Evolutionary conservation across 2,797 vertebrate species (phyloP).

Genomic region (Squalus acanthias): DNA sequence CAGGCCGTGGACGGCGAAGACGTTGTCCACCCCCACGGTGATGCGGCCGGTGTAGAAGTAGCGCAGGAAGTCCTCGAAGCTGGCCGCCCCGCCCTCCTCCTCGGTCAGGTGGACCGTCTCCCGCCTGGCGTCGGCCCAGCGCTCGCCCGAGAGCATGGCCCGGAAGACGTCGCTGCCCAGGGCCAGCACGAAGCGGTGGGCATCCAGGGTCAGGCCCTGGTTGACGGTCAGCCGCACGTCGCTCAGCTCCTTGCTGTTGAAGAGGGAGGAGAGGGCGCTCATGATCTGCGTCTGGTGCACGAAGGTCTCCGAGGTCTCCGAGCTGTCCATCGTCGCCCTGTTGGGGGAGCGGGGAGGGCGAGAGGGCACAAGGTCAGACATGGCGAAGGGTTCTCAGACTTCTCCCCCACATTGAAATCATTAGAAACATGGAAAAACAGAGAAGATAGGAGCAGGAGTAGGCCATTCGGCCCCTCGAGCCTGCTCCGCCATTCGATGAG

Average conservation of each 20-base stretch:
- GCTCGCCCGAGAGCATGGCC: constrained; percentile 27
- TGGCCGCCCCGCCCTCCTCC: constrained; percentile 9
- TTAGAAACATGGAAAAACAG: too few species aligned
- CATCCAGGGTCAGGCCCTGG: not conserved
- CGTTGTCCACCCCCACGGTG: not conserved
- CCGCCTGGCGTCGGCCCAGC: constrained; percentile 27
- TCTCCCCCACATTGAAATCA: too few species aligned
- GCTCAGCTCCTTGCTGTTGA: constrained; percentile 26
- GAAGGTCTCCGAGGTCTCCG: not conserved
- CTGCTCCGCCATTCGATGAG: too few species aligned
- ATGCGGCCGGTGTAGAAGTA: constrained; percentile 38
- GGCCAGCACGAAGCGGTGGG: constrained; percentile 29
- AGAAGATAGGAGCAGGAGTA: too few species aligned
- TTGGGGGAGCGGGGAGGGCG: not conserved
- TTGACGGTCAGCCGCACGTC: constrained; percentile 38
- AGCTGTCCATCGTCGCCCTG: constrained; percentile 32
- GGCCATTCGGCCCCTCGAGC: too few species aligned
- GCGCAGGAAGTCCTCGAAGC: constrained; percentile 34
- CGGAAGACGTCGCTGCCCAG: constrained; percentile 36
- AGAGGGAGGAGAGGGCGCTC: not conserved
- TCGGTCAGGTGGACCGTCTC: constrained; percentile 18
- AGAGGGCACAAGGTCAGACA: not conserved
- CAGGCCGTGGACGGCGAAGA: constrained; percentile 30
- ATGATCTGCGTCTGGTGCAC: not conserved
- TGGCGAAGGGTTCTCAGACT: too few species aligned